Evolutionary conservation across 2,113 vertebrate genomes (phyloP), one percentile per base, ranked within the genome.

Genomic region (Sturnus vulgaris): DNA sequence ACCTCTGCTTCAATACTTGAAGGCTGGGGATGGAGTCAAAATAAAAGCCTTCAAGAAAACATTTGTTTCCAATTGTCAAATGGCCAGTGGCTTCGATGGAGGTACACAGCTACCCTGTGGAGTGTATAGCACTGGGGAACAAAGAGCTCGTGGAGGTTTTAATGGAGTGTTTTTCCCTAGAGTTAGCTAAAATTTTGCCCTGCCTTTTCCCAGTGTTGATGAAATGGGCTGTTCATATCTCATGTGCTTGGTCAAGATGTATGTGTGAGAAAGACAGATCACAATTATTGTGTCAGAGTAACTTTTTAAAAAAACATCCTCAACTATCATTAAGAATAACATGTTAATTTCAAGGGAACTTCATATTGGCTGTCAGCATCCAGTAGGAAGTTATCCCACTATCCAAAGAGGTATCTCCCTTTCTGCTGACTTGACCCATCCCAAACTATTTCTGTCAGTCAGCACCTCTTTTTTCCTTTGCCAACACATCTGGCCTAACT

Each of bases 1-100:
- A 49, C 42, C 40, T 92, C 72, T 81, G 31, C 70, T 76, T 90
- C 81, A 49, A 17, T 71, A 40, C 92, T 95, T 95, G 82, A 91
- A 90, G 83, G 15, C 31, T 84, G 53, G 56, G n/a, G 57, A 94
- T 79, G 31, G 33, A 89, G 31, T 69, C 72, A 80, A 56, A 82
- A 27, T n/a, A 69, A 73, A 70, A 70, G 12, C 19, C 10, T 35
- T 44, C 44, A 13, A 78, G 27, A 86, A 77, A 80, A 50, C 5
- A 24, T 52, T 68, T 64, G 8, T 71, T 65, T 75, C 12, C 70
- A 55, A 27, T 52, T 86, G 42, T 42, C 33, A 82, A 49, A 60
- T n/a, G 64, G 22, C 13, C 44, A 39, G 18, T 71, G 53, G 8
- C 24, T 83, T 83, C 5, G 2, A 0, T 22, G 23, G 40, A 89